Percentiles rank a stretch among this genome's conserved stretches.
Conservation (phyloP, 2,888 invertebrate genomes). For the Cordilura impudica region DNA sequence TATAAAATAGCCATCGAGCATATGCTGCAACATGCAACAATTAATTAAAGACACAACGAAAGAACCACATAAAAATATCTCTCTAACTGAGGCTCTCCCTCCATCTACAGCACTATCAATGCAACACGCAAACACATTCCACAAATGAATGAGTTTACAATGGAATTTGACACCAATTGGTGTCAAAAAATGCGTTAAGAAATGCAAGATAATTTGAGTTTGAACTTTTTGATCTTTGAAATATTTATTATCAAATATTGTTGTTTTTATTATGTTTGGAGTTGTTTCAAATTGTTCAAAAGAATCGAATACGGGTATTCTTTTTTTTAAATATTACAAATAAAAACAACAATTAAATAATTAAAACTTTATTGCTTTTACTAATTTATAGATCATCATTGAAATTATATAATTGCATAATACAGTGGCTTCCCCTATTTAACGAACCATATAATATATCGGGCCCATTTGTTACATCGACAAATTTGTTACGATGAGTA, state of each 20-base stretch:
- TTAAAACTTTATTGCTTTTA: background rate
- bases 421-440: too few relatives aligned
- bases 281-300: background rate
- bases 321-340: too few relatives aligned
- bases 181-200: slow-evolving; percentile 52
- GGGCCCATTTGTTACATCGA: too few relatives aligned
- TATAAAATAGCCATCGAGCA: background rate
- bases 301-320: background rate
- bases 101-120: background rate
- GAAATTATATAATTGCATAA: background rate
- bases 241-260: slow-evolving; percentile 5
- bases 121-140: slow-evolving; percentile 10
- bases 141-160: slow-evolving; percentile 32
- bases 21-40: slow-evolving; percentile 57
- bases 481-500: too few relatives aligned
- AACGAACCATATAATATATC: too few relatives aligned
- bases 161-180: slow-evolving; percentile 61
- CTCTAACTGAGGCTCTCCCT: background rate
- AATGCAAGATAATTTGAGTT: slow-evolving; percentile 32
- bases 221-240: slow-evolving; percentile 51
- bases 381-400: background rate
- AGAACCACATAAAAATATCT: slow-evolving; percentile 49
- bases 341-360: background rate
- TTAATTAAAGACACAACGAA: slow-evolving; percentile 40
- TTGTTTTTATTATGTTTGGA: background rate